These are phyloP conservation scores for Cyrtonyx montezumae DNA, from an alignment of 2,113 vertebrate species.

Conservation along the genomic window DNA sequence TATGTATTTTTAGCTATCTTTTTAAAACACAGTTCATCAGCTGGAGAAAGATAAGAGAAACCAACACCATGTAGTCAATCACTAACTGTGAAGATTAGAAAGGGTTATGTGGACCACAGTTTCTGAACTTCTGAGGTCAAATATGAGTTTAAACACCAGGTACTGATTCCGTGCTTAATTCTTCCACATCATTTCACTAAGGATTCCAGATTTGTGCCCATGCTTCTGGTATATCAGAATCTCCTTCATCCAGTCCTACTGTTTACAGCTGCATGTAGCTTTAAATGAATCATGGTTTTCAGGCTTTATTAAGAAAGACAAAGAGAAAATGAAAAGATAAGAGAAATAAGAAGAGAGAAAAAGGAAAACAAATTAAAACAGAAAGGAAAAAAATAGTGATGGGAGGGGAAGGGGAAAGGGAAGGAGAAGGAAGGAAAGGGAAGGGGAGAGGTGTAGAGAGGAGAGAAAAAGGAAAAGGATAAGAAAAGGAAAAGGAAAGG, in stretches of 20 bases:
- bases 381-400: too few relatives aligned
- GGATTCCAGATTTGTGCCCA: neutral
- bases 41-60: conserved; percentile 63
- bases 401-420: rapidly evolving
- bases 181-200: neutral
- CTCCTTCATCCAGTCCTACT: neutral
- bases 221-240: neutral
- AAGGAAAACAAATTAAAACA: rapidly evolving
- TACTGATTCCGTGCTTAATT: neutral
- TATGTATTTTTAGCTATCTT: conserved; percentile 61
- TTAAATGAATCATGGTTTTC: neutral
- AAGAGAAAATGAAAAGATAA: neutral
- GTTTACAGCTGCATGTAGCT: neutral
- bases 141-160: neutral
- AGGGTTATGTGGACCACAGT: neutral
- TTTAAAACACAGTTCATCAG: conserved; percentile 46
- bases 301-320: neutral
- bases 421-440: rapidly evolving
- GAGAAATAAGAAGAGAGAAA: rapidly evolving
- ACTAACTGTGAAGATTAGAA: neutral
- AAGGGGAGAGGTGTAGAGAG: neutral
- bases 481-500: rapidly evolving
- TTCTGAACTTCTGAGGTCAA: conserved; percentile 6
- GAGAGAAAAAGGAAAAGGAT: rapidly evolving
- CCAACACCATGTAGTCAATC: conserved; percentile 29